These are phyloP conservation scores for Sthenelais limicola DNA, from an alignment of 2,888 invertebrate species.

Conservation along the genomic window DNA sequence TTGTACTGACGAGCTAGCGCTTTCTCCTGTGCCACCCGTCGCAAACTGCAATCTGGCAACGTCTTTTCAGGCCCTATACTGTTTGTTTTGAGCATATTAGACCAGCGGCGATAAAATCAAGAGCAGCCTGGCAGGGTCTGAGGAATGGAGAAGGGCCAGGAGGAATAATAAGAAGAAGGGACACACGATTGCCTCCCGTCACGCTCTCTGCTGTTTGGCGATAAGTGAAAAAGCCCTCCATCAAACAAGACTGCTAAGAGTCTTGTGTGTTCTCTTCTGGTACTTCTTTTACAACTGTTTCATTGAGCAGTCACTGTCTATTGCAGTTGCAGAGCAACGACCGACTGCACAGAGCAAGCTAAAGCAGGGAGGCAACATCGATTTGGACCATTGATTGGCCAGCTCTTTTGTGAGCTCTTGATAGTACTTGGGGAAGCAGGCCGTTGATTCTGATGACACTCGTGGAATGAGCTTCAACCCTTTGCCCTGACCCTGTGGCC, in stretches of 20 bases:
- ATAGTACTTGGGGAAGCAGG: background rate
- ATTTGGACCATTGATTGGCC: conserved; percentile 34
- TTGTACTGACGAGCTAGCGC: too few relatives aligned
- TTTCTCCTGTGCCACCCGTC: too few relatives aligned
- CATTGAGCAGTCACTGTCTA: conserved; percentile 8
- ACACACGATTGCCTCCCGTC: background rate
- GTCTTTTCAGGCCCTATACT: background rate
- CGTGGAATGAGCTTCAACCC: conserved; percentile 13
- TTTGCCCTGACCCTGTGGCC: too few relatives aligned
- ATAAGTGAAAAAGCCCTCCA: conserved; percentile 26
- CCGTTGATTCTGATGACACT: conserved; percentile 26
- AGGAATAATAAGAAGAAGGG: background rate
- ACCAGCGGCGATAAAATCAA: conserved; percentile 15
- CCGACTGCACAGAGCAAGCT: background rate
- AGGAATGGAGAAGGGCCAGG: background rate
- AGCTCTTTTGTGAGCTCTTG: conserved; percentile 21
- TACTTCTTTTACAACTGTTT: conserved; percentile 36
- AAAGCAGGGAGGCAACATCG: conserved; percentile 7
- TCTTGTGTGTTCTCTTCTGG: conserved; percentile 27
- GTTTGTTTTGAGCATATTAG: conserved; percentile 35
- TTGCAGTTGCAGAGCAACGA: background rate
- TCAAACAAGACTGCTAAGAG: conserved; percentile 7
- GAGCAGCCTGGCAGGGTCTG: background rate
- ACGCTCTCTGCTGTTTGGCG: conserved; percentile 9
- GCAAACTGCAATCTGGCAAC: too few relatives aligned